phyloP scores from a whole-genome alignment of 2,113 vertebrate genomes.

The Xiphophorus maculatus region DNA sequence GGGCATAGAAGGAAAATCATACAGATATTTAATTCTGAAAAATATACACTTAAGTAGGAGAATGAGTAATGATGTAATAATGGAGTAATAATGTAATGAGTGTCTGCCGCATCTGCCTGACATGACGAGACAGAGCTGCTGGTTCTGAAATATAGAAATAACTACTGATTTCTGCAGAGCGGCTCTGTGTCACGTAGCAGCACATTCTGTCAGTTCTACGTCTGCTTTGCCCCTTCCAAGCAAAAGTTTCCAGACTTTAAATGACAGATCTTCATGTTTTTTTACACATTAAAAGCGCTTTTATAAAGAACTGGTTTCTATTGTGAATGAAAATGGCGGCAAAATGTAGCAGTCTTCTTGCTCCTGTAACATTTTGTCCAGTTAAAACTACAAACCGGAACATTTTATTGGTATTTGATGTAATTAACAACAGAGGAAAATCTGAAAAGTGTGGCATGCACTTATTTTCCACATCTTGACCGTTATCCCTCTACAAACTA shows the following conservation, averaged over 20 bases:
- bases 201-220: neutral
- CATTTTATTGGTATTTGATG: neutral
- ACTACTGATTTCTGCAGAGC: conserved; percentile 54
- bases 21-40: too few species aligned
- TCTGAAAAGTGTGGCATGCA: neutral
- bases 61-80: too few species aligned
- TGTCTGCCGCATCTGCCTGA: conserved; percentile 31
- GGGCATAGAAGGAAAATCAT: neutral
- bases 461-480: neutral
- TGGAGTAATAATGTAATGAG: too few species aligned
- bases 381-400: too few species aligned
- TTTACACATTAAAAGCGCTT: neutral
- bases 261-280: neutral
- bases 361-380: too few species aligned
- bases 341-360: neutral
- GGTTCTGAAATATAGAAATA: conserved; percentile 12
- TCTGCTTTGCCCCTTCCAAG: neutral
- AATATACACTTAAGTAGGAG: too few species aligned
- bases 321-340: neutral
- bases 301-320: neutral
- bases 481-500: neutral
- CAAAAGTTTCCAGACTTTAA: neutral
- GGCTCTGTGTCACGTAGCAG: conserved; percentile 4
- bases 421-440: neutral
- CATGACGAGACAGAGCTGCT: conserved; percentile 4